Base-by-base conservation (phyloP, 2,888 invertebrate genomes). In the Pseudococcus longispinus region DNA sequence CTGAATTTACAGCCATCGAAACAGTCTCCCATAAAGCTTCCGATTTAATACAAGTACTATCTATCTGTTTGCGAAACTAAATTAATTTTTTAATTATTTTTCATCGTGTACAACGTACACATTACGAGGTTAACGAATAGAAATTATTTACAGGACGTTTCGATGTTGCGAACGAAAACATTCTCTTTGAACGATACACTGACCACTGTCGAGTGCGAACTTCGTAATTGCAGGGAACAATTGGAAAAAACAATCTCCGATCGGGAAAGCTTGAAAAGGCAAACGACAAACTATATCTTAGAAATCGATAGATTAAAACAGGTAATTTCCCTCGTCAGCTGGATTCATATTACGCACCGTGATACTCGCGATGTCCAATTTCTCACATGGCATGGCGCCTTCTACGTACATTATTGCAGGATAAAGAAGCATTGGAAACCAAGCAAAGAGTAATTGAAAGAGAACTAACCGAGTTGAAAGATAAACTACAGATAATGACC, bases 21-120 rank as follows among this genome's bases (percentile, higher is more conserved):
- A 96, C 96, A 90, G 93, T 93, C 88, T 92, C 96, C 6, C 92
- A 95, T n/a, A 95, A 95, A 90, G 94, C 95, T 8, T 93, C 95
- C 9, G 96, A 96, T 91, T 91, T 96, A 23, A 94, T 95, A 29
- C 94, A 95, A 90, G 96, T 92, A 89, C n/a, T n/a, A n/a, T 88
- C 77, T 87, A 86, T 82, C 74, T 11, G n/a, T 13, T 13, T 29
- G 29, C 23, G 8, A 18, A n/a, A 74, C 26, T 29, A 9, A 13
- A 42, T 42, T 26, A 85, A 77, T 44, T 77, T 32, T 84, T 32
- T 29, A 55, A 32, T 65, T 32, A 65, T 37, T 84, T 84, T 23
- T 44, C 26, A 13, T 6, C 32, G 32, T n/a, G n/a, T n/a, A n/a
- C n/a, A n/a, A n/a, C n/a, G n/a, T n/a, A n/a, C n/a, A n/a, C n/a